Percentiles rank a stretch among this genome's conserved stretches.
phyloP scores from a whole-genome alignment of 1,140 invertebrate genomes.

The Listronotus bonariensis region DNA sequence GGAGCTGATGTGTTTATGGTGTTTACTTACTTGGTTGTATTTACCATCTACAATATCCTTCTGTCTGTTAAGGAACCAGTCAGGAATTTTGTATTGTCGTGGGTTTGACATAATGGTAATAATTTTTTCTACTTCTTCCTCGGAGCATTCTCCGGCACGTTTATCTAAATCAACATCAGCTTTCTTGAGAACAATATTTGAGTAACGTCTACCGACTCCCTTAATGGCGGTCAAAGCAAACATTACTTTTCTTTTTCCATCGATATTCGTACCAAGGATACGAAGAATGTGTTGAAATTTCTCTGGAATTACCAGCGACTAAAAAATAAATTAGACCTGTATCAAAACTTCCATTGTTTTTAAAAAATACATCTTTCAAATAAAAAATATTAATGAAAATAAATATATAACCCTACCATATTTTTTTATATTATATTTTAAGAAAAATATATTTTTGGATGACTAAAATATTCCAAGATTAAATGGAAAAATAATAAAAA shows the following conservation, averaged over 20 bases:
- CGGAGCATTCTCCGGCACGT: slow-evolving; percentile 95
- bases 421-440: background rate
- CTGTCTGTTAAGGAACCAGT: slow-evolving; percentile 99
- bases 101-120: slow-evolving; percentile 98
- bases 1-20: too few relatives aligned
- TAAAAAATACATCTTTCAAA: too few relatives aligned
- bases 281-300: slow-evolving; percentile 99
- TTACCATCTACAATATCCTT: slow-evolving; percentile 99
- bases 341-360: too few relatives aligned
- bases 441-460: background rate
- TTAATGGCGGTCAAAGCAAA: slow-evolving; percentile 99
- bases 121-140: slow-evolving; percentile 98
- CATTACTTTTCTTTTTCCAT: slow-evolving; percentile 97
- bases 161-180: slow-evolving; percentile 97
- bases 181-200: slow-evolving; percentile 96
- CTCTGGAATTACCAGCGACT: slow-evolving; percentile 96
- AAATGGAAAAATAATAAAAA: slow-evolving; percentile 3
- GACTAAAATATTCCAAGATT: slow-evolving; percentile 8
- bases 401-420: background rate
- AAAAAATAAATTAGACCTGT: slow-evolving; percentile 56
- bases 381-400: background rate
- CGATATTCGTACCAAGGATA: slow-evolving; percentile 99
- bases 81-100: slow-evolving; percentile 98
- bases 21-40: slow-evolving; percentile 78
- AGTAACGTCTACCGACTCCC: slow-evolving; percentile 95